These are phyloP conservation scores for Campylorhamphus procurvoides DNA, from an alignment of 2,113 vertebrate species.

Conservation along the genomic window DNA sequence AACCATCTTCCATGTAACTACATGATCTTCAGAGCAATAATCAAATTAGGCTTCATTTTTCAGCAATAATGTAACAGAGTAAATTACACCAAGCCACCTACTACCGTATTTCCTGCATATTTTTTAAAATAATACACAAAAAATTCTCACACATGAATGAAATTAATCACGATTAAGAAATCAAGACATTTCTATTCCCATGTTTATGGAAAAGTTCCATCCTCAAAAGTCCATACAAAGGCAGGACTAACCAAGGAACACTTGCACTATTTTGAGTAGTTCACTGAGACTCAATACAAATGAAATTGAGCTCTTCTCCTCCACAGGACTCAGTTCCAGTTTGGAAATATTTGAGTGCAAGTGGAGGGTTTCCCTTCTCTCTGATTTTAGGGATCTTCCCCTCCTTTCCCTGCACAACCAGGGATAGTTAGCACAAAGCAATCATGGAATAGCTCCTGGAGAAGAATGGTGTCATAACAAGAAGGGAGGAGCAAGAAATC, in stretches of 20 bases:
- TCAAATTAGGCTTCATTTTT: background rate
- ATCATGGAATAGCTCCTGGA: background rate
- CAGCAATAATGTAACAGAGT: background rate
- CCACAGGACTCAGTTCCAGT: background rate
- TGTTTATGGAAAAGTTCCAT: background rate
- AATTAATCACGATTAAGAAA: background rate
- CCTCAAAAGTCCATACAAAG: background rate
- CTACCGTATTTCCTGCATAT: accelerated
- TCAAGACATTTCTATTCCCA: background rate
- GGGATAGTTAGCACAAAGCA: background rate
- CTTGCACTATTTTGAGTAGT: background rate
- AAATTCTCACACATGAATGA: background rate
- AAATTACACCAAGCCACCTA: background rate
- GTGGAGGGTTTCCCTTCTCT: background rate
- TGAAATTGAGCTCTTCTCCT: background rate
- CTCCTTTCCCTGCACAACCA: background rate
- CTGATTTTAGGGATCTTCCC: background rate
- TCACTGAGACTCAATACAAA: background rate
- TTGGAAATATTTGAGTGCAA: background rate
- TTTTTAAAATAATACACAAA: background rate
- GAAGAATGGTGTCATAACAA: background rate
- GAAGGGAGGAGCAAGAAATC: background rate
- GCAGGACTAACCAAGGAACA: background rate
- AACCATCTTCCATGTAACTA: accelerated
- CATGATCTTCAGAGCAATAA: background rate